Evolutionary conservation across 2,797 vertebrate genomes (phyloP), one percentile per base, ranked within the genome.

Genomic region (Mustela erminea): DNA sequence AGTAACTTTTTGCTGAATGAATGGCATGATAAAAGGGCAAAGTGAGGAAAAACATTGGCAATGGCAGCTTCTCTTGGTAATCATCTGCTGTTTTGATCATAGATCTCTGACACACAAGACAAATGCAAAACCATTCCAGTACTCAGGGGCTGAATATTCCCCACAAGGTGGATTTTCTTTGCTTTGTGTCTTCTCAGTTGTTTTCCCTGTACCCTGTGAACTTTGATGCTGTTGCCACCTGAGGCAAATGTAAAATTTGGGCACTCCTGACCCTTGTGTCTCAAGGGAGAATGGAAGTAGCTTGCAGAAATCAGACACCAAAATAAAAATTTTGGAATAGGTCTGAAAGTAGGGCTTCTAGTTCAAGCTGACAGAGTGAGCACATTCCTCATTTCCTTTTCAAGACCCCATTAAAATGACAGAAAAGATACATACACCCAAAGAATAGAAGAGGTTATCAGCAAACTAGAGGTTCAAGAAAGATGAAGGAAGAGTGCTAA

Each of bases 91-190:
- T 84, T 56, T 38, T 43, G 17, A 95, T 5, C 85, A 29, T 11
- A 82, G 54, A 43, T 81, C 86, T 90, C 8, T 84, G 74, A 41
- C 29, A 38, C 94, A n/a, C 1, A 84, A 87, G 35, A 38, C 32
- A 94, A 94, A 90, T 41, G 68, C 35, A 91, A 66, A 96, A 92
- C 60, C 88, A 93, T 38, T 72, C 25, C 84, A 68, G 12, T 80
- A 93, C 64, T 90, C 32, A 88, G 62, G 60, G 68, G 70, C 60
- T 81, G 17, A 58, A 58, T 35, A 92, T 60, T 27, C 62, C 13
- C 23, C 41, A 41, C 9, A 32, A 35, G 41, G 20, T 29, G 17
- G 46, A 43, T 11, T 82, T 89, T 70, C 60, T 93, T 78, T 72
- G 66, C 64, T 35, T 52, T 88, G 82, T 88, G 25, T 87, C 29